Evolutionary conservation across 2,113 vertebrate genomes (phyloP).

Genomic region (Erythrolamprus reginae): DNA sequence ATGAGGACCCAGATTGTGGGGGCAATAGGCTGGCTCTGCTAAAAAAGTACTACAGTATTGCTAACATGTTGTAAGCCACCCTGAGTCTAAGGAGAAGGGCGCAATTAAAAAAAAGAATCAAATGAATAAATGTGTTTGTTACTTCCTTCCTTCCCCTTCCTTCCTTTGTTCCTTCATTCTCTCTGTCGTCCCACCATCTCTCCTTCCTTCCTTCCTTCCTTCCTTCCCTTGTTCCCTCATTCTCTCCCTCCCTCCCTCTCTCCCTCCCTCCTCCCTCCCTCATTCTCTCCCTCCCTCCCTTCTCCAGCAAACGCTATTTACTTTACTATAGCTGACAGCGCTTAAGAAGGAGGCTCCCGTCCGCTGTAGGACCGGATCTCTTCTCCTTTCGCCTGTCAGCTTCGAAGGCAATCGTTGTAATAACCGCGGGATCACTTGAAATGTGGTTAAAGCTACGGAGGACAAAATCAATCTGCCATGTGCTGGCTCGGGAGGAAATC

Average conservation of each 20-base stretch:
- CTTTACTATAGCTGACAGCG: constrained; percentile 80
- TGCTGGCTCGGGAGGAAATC: constrained; percentile 84
- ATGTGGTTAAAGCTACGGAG: constrained; percentile 77
- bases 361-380: constrained; percentile 69
- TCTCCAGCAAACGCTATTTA: constrained; percentile 70
- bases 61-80: no score
- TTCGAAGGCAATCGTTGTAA: constrained; percentile 84
- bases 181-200: no score
- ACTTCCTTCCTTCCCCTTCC: no score
- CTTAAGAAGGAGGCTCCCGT: constrained; percentile 75
- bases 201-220: neutral
- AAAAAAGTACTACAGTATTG: no score
- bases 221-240: neutral
- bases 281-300: neutral
- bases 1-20: no score
- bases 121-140: no score
- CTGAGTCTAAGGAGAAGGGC: no score
- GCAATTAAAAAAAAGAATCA: no score
- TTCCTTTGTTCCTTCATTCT: no score
- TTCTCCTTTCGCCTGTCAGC: constrained; percentile 81
- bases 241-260: neutral
- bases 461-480: constrained; percentile 94
- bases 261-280: neutral
- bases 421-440: constrained; percentile 84
- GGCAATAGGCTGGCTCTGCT: no score